Percentiles rank a stretch among this genome's conserved stretches.
Evolutionary conservation across 2,113 vertebrate species (phyloP).

Genomic region (Misgurnus anguillicaudatus): DNA sequence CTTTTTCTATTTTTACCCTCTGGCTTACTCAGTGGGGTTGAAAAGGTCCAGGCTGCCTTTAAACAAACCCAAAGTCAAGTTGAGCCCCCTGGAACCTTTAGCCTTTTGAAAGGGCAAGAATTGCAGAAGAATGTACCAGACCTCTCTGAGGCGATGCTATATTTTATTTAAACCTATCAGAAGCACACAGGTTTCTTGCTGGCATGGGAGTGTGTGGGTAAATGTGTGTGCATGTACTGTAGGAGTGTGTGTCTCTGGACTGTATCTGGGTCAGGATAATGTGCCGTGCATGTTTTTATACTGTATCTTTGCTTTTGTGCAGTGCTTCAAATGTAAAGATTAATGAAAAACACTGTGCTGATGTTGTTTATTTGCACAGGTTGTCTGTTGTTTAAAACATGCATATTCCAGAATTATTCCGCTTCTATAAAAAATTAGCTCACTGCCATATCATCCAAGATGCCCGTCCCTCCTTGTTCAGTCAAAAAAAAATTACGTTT

Average conservation of each 20-base stretch:
- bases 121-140: conserved; percentile 27
- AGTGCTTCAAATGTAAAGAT: neutral
- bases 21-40: conserved; percentile 31
- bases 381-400: too few species aligned
- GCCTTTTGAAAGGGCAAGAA: conserved; percentile 25
- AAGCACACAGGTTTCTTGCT: conserved; percentile 4
- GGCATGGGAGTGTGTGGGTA: conserved; percentile 7
- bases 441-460: too few species aligned
- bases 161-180: neutral
- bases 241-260: neutral
- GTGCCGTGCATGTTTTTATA: neutral
- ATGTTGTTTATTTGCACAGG: too few species aligned
- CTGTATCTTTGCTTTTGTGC: neutral
- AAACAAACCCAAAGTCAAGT: conserved; percentile 50
- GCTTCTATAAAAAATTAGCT: too few species aligned
- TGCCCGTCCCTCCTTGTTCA: too few species aligned
- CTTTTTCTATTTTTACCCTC: conserved; percentile 39
- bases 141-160: conserved; percentile 4
- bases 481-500: too few species aligned
- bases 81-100: conserved; percentile 22
- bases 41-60: conserved; percentile 50
- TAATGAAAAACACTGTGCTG: neutral
- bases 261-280: conserved; percentile 25
- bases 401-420: too few species aligned
- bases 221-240: neutral